Evolutionary conservation across 2,797 vertebrate genomes (phyloP).

Genomic region (Gallinago nigripennis): DNA sequence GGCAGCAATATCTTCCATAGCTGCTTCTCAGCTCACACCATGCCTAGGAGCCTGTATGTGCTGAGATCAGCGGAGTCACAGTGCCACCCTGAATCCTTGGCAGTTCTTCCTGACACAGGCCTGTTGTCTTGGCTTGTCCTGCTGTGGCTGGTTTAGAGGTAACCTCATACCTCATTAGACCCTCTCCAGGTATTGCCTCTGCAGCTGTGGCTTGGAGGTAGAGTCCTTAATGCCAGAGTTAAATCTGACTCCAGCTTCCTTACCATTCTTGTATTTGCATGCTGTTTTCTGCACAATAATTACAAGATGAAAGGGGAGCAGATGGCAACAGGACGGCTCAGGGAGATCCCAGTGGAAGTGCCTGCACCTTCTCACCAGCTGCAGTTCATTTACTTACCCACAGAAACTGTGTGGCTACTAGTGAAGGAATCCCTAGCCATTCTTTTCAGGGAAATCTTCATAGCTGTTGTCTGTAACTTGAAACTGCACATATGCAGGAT

Average conservation of each 20-base stretch:
- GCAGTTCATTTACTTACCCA: background rate
- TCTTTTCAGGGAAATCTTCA: background rate
- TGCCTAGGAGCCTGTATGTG: background rate
- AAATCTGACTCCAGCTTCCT: background rate
- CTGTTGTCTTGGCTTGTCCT: background rate
- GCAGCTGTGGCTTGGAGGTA: background rate
- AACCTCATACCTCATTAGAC: background rate
- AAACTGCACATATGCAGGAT: background rate
- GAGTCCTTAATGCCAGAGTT: background rate
- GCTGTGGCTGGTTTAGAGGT: background rate
- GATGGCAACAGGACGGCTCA: background rate
- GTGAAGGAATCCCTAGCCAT: background rate
- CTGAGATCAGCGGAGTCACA: background rate
- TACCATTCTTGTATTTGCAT: background rate
- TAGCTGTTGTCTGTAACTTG: background rate
- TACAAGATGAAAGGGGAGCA: background rate
- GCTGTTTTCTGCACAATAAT: background rate
- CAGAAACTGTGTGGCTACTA: background rate
- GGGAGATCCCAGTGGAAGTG: background rate
- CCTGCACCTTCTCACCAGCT: background rate
- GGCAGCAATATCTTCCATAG: background rate
- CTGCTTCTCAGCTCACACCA: rapidly evolving
- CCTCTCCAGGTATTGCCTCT: background rate
- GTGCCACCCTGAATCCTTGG: background rate
- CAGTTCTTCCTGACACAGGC: background rate